Evolutionary conservation across 2,113 vertebrate species (phyloP).

Genomic region (Anarhynchus alexandrinus): DNA sequence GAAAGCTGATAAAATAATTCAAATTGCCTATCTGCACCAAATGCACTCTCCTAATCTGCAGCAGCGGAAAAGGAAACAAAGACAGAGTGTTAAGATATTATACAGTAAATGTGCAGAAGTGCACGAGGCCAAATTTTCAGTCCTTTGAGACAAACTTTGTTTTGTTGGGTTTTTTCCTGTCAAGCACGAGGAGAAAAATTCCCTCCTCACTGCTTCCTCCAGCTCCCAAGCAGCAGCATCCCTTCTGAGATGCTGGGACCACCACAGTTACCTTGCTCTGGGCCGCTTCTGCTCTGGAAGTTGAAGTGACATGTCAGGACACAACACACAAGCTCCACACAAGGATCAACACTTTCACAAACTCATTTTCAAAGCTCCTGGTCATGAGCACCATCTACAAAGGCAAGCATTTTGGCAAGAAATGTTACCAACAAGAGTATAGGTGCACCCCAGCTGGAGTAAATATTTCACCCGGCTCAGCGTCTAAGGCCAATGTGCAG

Average conservation of each 20-base stretch:
- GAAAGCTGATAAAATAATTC: background rate
- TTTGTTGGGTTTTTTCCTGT: background rate
- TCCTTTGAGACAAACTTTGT: background rate
- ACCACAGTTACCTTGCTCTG: background rate
- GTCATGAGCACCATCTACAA: background rate
- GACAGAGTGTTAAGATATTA: background rate
- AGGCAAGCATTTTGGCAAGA: background rate
- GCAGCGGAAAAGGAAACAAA: background rate
- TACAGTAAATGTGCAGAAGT: background rate
- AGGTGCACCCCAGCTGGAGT: background rate
- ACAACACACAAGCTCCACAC: background rate
- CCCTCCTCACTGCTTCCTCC: background rate
- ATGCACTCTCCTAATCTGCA: background rate
- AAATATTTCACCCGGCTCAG: background rate
- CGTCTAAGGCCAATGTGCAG: background rate
- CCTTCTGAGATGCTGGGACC: background rate
- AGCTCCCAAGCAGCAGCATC: background rate
- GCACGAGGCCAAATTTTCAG: background rate
- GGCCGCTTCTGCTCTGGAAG: background rate
- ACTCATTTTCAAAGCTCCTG: background rate
- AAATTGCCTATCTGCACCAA: background rate
- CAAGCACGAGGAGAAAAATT: background rate
- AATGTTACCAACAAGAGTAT: background rate
- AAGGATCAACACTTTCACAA: background rate
- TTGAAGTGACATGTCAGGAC: background rate